Evolutionary conservation across 2,888 invertebrate species (phyloP).

Genomic region (Zele albiditarsus): DNA sequence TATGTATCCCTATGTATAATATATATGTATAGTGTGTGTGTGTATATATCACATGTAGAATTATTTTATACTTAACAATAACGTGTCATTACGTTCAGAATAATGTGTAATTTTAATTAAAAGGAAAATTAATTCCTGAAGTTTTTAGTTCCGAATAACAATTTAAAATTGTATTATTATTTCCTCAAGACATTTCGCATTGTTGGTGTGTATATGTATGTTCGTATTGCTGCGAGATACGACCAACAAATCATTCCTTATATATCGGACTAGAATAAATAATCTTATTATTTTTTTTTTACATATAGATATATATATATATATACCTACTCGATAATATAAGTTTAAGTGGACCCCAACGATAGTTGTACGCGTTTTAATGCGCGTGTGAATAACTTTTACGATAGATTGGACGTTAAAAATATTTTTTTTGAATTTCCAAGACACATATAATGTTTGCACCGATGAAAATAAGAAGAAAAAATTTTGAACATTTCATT

Average conservation of each 20-base stretch:
- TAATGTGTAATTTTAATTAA: background rate
- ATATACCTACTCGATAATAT: conserved; percentile 53
- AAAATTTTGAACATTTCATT: no score
- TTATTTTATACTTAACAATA: background rate
- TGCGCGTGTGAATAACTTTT: conserved; percentile 26
- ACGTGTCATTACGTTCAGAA: background rate
- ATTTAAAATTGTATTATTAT: background rate
- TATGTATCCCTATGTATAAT: background rate
- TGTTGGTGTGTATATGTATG: conserved; percentile 32
- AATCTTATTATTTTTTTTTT: conserved; percentile 2
- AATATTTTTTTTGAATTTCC: conserved; percentile 22
- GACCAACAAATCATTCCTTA: conserved; percentile 51
- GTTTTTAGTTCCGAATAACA: background rate
- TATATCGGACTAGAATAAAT: background rate
- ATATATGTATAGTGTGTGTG: background rate
- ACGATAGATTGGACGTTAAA: background rate
- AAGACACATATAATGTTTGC: conserved; percentile 15
- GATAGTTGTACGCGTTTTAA: conserved; percentile 63
- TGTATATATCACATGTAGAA: conserved; percentile 8
- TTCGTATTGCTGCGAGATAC: conserved; percentile 58
- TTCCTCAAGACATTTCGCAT: background rate
- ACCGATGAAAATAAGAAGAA: background rate
- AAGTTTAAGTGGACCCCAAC: conserved; percentile 68
- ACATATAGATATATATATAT: conserved; percentile 51
- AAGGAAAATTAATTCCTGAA: background rate